Evolutionary conservation across 2,888 invertebrate species (phyloP).

Genomic region (Euproctis similis): DNA sequence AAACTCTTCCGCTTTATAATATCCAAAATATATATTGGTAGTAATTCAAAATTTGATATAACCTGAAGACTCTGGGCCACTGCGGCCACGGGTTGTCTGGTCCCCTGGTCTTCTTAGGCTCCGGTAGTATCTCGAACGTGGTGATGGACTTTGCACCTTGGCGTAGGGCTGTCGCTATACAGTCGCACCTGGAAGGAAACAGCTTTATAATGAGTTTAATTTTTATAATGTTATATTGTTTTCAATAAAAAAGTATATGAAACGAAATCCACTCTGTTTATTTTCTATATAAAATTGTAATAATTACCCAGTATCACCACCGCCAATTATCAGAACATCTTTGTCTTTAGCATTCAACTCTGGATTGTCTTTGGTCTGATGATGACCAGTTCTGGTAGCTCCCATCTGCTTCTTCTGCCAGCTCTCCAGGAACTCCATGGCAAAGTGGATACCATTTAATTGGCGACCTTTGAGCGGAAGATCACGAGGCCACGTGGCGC

Average conservation of each 20-base stretch:
- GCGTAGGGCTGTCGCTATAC: slow-evolving; percentile 96
- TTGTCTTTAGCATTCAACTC: slow-evolving; percentile 91
- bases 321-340: slow-evolving; percentile 93
- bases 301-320: slow-evolving; percentile 90
- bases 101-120: slow-evolving; percentile 87
- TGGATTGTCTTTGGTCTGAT: slow-evolving; percentile 48
- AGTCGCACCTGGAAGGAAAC: slow-evolving; percentile 83
- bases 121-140: slow-evolving; percentile 97
- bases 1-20: too few relatives aligned
- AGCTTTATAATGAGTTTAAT: background rate
- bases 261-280: too few relatives aligned
- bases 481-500: slow-evolving; percentile 98
- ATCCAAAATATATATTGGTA: too few relatives aligned
- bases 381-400: slow-evolving; percentile 31
- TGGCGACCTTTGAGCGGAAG: slow-evolving; percentile 89
- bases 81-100: slow-evolving; percentile 99
- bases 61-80: slow-evolving; percentile 95
- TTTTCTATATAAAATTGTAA: too few relatives aligned
- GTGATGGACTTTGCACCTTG: slow-evolving; percentile 95
- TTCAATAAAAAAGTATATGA: too few relatives aligned
- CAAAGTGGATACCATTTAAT: slow-evolving; percentile 95
- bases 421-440: slow-evolving; percentile 97
- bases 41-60: too few relatives aligned
- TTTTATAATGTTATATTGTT: background rate
- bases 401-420: slow-evolving; percentile 97